Percentiles rank a stretch among this genome's conserved stretches.
Evolutionary conservation across 2,113 vertebrate species (phyloP).

Genomic region (Nanger granti): DNA sequence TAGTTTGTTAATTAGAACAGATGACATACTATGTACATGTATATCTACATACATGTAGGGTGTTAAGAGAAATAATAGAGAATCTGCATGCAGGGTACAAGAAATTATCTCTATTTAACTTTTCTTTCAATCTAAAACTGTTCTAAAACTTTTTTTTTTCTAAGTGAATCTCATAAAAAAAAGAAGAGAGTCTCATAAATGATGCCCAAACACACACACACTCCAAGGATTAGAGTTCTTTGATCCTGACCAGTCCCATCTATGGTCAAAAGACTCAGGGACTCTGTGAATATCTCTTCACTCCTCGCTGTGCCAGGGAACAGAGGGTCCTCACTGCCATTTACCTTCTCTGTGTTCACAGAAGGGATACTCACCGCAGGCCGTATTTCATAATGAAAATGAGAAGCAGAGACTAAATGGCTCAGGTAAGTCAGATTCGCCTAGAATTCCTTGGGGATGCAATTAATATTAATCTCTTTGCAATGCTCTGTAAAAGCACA

Average conservation of each 20-base stretch:
- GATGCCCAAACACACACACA: accelerated
- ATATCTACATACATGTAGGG: neutral
- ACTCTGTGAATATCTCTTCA: neutral
- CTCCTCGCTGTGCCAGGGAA: neutral
- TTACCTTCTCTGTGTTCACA: slow-evolving; percentile 69
- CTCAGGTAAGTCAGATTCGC: slow-evolving; percentile 76
- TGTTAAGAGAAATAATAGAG: neutral
- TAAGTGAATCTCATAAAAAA: neutral
- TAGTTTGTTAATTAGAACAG: neutral
- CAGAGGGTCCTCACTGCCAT: neutral
- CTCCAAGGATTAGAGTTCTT: neutral
- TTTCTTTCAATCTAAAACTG: slow-evolving; percentile 14
- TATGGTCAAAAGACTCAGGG: neutral
- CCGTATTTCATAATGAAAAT: slow-evolving; percentile 71
- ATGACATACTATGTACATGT: neutral
- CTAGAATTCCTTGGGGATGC: accelerated
- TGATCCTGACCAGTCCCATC: neutral
- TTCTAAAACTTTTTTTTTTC: neutral
- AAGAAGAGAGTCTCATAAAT: neutral
- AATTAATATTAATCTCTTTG: neutral
- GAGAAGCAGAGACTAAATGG: slow-evolving; percentile 70
- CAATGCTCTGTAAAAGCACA: neutral
- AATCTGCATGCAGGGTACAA: neutral
- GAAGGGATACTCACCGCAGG: slow-evolving; percentile 83
- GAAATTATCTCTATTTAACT: neutral